Evolutionary conservation across 2,797 vertebrate genomes (phyloP).

Genomic region (Pelochelys cantorii): DNA sequence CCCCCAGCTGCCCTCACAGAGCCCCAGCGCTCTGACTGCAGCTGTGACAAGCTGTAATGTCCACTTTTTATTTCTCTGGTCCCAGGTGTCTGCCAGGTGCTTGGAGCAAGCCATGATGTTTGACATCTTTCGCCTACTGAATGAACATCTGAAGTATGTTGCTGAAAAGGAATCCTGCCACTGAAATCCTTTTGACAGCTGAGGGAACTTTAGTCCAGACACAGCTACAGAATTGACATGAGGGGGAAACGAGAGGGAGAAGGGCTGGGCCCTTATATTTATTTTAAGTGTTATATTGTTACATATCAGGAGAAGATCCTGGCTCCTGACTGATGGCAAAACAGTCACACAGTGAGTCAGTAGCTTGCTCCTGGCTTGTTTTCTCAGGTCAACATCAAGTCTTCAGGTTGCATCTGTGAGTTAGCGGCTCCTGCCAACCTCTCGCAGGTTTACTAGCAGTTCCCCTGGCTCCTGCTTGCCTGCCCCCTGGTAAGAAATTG

Average conservation of each 20-base stretch:
- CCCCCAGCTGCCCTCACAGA: neutral
- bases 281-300: neutral
- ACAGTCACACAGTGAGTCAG: neutral
- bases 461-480: neutral
- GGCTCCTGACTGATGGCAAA: neutral
- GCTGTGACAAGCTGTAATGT: neutral
- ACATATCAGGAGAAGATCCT: neutral
- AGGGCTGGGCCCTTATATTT: neutral
- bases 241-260: rapidly evolving
- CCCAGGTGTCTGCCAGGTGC: slow-evolving; percentile 22
- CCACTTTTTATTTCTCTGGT: neutral
- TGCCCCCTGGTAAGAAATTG: neutral
- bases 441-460: neutral
- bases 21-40: neutral
- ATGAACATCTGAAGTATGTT: neutral
- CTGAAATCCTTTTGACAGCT: neutral
- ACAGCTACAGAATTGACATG: neutral
- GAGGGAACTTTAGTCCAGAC: no score
- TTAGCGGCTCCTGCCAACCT: neutral
- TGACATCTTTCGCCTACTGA: neutral
- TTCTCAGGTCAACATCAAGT: neutral
- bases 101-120: neutral
- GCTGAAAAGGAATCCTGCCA: neutral
- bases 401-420: neutral
- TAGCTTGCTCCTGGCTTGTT: neutral